A percentile compares a stretch with the other conserved stretches of the same genome.
Evolutionary conservation across 2,113 vertebrate species (phyloP).

Genomic region (Aegotheles bennettii): DNA sequence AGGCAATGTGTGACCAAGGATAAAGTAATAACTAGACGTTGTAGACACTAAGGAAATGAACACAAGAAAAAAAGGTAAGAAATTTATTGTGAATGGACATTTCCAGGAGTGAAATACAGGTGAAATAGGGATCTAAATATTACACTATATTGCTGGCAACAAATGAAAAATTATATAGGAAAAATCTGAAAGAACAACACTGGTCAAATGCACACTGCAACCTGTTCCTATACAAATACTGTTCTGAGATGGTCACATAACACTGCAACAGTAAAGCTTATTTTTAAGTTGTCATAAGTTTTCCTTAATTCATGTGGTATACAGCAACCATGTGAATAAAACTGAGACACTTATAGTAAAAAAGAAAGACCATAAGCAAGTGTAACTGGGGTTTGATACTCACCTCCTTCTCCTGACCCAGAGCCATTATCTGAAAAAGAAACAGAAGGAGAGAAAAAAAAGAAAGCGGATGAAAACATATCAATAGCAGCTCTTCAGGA

Average conservation of each 20-base stretch:
- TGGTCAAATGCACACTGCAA: not conserved
- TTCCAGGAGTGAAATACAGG: not conserved
- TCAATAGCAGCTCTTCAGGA: not conserved
- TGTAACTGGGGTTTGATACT: slow-evolving; percentile 22
- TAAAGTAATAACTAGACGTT: not conserved
- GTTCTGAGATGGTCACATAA: not conserved
- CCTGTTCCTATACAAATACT: not conserved
- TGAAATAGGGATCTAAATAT: not conserved
- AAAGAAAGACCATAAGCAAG: not conserved
- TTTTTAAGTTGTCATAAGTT: not conserved
- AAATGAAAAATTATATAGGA: not conserved
- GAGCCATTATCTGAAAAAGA: slow-evolving; percentile 84
- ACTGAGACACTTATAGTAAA: not conserved
- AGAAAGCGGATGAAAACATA: slow-evolving; percentile 45
- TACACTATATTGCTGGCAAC: not conserved
- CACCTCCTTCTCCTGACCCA: slow-evolving; percentile 91
- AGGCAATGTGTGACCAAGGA: not conserved
- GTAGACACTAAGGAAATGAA: not conserved
- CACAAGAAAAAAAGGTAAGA: not conserved
- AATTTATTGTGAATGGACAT: not conserved
- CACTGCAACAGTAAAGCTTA: not conserved
- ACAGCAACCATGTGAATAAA: not conserved
- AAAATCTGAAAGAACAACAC: not conserved
- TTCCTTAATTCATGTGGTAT: not conserved
- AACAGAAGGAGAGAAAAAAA: not conserved